Evolutionary conservation across 1,140 invertebrate species (phyloP), one percentile per base, ranked within the genome.

Genomic region (Drosophila funebris): DNA sequence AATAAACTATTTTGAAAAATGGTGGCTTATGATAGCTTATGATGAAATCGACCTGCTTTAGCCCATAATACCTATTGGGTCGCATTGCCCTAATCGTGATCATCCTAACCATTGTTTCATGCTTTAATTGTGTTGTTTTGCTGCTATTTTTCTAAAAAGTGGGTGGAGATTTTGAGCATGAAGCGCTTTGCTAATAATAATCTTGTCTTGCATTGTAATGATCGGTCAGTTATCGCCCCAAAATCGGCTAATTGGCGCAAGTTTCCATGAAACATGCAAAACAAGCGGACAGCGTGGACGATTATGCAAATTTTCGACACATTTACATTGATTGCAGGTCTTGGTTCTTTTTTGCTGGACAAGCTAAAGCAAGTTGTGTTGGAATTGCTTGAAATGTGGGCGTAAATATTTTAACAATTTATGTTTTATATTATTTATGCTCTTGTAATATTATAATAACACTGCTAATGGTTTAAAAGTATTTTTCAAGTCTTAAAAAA

Each of bases 171-270:
- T 41, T 56, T 50, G 54, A 11, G 18, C 52, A 33, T 60, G 41
- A 56, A 54, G 43, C 62, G 70, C 70, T 75, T 72, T 27, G 43
- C 61, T 83, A 82, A 84, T 82, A 82, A 68, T 75, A 56, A 79
- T 78, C 77, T 87, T 74, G 77, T 68, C 69, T 56, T 50, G 63
- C 57, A 71, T 74, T 58, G 81, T 81, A 84, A 84, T 84, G 69
- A 84, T 87, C 70, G 81, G 82, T 74, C 81, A 84, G 81, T 81
- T 84, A 84, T 84, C 81, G 82, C 82, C 36, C 44, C 64, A 62
- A 77, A 71, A 85, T 85, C 82, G 52, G 20, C 57, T 87, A 85
- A 85, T 87, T 87, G 83, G 74, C 29, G 29, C 46, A 71, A 52
- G 20, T 58, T 67, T 60, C n/a, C 54, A 60, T 44, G 66, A 62